Evolutionary conservation across 2,888 invertebrate species (phyloP).

Genomic region (Octodonta nipae): DNA sequence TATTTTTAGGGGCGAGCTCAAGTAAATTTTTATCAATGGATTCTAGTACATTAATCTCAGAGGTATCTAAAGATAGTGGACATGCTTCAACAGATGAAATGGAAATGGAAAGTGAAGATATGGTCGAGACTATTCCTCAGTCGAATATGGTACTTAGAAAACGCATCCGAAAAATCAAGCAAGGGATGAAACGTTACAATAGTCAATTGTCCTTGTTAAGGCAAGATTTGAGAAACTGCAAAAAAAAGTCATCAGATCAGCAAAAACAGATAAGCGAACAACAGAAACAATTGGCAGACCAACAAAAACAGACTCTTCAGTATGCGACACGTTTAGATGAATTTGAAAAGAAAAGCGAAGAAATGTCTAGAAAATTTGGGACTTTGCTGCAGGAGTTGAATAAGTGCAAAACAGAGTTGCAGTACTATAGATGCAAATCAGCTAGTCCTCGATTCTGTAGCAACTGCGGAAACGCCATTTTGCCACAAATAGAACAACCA

Average conservation of each 20-base stretch:
- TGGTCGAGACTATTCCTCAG: constrained; percentile 53
- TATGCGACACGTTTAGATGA: constrained; percentile 77
- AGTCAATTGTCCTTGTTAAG: constrained; percentile 67
- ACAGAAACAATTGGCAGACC: constrained; percentile 57
- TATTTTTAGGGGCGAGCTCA: too few species aligned
- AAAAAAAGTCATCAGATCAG: constrained; percentile 70
- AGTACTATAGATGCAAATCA: constrained; percentile 82
- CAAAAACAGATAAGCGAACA: constrained; percentile 72
- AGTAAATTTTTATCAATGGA: too few species aligned
- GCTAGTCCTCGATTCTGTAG: constrained; percentile 55
- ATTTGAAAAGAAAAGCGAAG: constrained; percentile 82
- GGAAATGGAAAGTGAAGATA: constrained; percentile 36
- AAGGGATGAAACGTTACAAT: constrained; percentile 80
- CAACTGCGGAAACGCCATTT: constrained; percentile 53
- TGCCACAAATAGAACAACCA: constrained; percentile 38
- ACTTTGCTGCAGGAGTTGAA: constrained; percentile 76
- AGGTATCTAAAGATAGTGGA: constrained; percentile 38
- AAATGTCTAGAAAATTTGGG: constrained; percentile 77
- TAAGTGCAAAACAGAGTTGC: constrained; percentile 82
- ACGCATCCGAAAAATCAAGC: constrained; percentile 74
- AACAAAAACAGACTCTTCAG: constrained; percentile 62
- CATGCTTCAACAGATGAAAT: constrained; percentile 39
- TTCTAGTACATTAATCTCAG: constrained; percentile 45
- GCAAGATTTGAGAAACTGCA: constrained; percentile 65
- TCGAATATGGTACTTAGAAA: constrained; percentile 77